Evolutionary conservation across 2,888 invertebrate genomes (phyloP).

Genomic region (Bhutanitis thaidina): DNA sequence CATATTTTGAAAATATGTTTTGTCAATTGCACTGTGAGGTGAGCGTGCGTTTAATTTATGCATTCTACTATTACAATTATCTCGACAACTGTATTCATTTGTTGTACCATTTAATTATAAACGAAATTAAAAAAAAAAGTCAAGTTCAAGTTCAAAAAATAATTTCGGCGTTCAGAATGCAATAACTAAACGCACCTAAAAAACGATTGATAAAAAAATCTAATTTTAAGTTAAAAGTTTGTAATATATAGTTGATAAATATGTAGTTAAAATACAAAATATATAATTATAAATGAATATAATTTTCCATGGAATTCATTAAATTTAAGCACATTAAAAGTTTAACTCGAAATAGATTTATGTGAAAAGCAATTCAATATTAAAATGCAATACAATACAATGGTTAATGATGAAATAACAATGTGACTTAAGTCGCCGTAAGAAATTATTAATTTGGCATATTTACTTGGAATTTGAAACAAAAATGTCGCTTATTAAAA

Average conservation of each 20-base stretch:
- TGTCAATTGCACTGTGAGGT: slow-evolving; percentile 78
- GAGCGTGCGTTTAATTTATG: slow-evolving; percentile 53
- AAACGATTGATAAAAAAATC: slow-evolving; percentile 68
- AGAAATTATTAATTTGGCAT: slow-evolving; percentile 56
- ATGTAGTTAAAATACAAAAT: slow-evolving; percentile 78
- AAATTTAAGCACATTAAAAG: slow-evolving; percentile 60
- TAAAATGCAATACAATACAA: background rate
- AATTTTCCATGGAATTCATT: slow-evolving; percentile 79
- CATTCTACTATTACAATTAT: slow-evolving; percentile 29
- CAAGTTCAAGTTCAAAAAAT: background rate
- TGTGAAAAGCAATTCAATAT: slow-evolving; percentile 18
- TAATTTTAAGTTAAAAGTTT: slow-evolving; percentile 73
- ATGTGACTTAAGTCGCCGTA: slow-evolving; percentile 53
- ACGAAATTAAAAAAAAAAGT: too few species aligned
- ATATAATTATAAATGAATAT: slow-evolving; percentile 77
- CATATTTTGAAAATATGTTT: slow-evolving; percentile 79
- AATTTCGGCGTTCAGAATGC: slow-evolving; percentile 29
- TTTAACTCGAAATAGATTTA: slow-evolving; percentile 37
- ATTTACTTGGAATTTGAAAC: slow-evolving; percentile 43
- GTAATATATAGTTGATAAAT: slow-evolving; percentile 79
- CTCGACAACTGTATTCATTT: background rate
- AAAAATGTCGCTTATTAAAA: slow-evolving; percentile 49
- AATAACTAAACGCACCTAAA: slow-evolving; percentile 49
- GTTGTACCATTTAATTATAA: background rate
- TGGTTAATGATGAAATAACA: slow-evolving; percentile 10